Evolutionary conservation across 2,113 vertebrate genomes (phyloP).

Genomic region (Macquaria australasica): DNA sequence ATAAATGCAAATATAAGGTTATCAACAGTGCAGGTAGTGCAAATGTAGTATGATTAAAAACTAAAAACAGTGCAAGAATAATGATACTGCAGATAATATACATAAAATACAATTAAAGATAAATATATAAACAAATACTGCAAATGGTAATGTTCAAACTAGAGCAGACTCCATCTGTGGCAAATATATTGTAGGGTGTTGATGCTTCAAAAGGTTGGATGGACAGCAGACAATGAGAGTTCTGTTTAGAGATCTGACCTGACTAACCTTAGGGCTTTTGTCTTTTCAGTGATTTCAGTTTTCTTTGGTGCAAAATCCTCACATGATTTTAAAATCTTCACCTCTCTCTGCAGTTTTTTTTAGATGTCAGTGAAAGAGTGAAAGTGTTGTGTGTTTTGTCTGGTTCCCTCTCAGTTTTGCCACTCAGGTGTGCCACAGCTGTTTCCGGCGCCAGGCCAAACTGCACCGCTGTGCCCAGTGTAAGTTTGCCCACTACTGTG

Average conservation of each 20-base stretch:
- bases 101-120: too few relatives aligned
- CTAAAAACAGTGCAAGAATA: too few relatives aligned
- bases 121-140: too few relatives aligned
- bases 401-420: conserved; percentile 82
- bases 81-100: too few relatives aligned
- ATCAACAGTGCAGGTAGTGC: too few relatives aligned
- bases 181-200: too few relatives aligned
- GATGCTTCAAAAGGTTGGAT: background rate
- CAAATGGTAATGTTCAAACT: background rate
- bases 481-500: conserved; percentile 94
- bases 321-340: too few relatives aligned
- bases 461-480: conserved; percentile 95
- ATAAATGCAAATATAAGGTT: too few relatives aligned
- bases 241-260: background rate
- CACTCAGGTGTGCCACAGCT: conserved; percentile 92
- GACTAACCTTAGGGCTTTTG: background rate
- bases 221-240: background rate
- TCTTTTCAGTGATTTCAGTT: background rate
- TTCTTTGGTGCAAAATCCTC: too few relatives aligned
- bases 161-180: background rate
- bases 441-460: conserved; percentile 92
- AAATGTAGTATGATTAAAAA: too few relatives aligned
- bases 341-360: background rate
- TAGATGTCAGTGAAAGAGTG: background rate
- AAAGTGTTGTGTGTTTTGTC: background rate